A percentile compares a stretch with the other conserved stretches of the same genome.
Evolutionary conservation across 2,113 vertebrate species (phyloP).

Genomic region (Sylvilagus bachmani): DNA sequence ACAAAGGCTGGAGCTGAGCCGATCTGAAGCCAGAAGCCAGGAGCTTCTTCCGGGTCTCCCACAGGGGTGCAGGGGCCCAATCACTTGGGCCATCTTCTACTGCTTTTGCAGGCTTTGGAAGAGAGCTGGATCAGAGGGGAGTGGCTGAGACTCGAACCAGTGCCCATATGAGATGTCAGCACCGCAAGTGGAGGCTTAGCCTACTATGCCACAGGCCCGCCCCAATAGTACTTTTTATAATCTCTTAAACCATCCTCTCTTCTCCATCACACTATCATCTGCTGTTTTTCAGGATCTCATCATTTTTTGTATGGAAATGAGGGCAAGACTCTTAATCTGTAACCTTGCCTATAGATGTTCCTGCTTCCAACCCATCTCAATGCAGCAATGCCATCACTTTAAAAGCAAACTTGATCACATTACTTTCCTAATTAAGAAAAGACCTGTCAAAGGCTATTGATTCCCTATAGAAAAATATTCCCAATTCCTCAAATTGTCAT

Average conservation of each 20-base stretch:
- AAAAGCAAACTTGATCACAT: neutral
- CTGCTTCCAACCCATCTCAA: neutral
- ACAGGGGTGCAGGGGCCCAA: too few relatives aligned
- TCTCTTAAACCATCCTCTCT: neutral
- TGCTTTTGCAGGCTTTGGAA: too few relatives aligned
- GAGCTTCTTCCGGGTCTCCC: too few relatives aligned
- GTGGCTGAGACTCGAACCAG: too few relatives aligned
- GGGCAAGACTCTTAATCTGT: neutral
- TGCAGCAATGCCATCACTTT: neutral
- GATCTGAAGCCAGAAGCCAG: too few relatives aligned
- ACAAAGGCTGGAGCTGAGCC: too few relatives aligned
- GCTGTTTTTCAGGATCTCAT: neutral
- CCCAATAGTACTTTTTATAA: neutral
- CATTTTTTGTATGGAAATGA: neutral
- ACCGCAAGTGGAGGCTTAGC: too few relatives aligned
- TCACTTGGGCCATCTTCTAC: too few relatives aligned
- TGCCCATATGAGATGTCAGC: too few relatives aligned
- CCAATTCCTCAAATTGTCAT: neutral
- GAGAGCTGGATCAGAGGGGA: too few relatives aligned
- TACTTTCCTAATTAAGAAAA: neutral
- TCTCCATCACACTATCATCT: neutral
- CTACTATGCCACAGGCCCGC: too few relatives aligned
- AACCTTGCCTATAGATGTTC: neutral
- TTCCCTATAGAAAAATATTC: neutral
- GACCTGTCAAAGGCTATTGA: slow-evolving; percentile 4